Conservation (phyloP, 2,797 vertebrate genomes). For the Parotocinclus haroldoi region DNA sequence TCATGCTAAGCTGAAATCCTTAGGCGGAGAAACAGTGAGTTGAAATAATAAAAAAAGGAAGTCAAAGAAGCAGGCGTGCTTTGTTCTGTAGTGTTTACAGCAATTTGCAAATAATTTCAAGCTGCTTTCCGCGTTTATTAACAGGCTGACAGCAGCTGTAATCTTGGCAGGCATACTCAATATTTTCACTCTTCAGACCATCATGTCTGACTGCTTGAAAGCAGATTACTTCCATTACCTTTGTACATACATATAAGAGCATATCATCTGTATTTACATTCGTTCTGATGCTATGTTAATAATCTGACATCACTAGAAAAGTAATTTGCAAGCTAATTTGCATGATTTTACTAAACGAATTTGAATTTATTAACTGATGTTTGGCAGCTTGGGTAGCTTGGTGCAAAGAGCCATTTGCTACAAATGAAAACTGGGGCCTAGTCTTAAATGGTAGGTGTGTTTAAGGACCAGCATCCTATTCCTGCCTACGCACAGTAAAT, state of each 20-base stretch:
- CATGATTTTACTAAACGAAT: too few species aligned
- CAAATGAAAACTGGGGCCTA: too few species aligned
- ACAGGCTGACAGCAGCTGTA: slow-evolving; percentile 8
- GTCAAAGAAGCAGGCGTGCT: slow-evolving; percentile 17
- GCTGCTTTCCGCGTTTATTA: slow-evolving; percentile 20
- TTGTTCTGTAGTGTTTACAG: slow-evolving; percentile 30
- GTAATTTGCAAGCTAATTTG: too few species aligned
- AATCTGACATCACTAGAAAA: too few species aligned
- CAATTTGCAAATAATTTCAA: slow-evolving; percentile 38
- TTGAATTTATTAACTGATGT: too few species aligned
- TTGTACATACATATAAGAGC: not conserved
- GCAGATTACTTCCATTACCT: not conserved
- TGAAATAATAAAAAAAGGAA: slow-evolving; percentile 6
- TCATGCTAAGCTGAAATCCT: not conserved
- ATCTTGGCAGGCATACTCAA: slow-evolving; percentile 20
- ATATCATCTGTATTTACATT: too few species aligned
- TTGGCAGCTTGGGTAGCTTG: too few species aligned
- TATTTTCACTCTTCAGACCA: slow-evolving; percentile 12
- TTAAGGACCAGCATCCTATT: too few species aligned
- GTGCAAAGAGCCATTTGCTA: too few species aligned
- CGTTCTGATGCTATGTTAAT: too few species aligned
- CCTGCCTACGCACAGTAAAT: too few species aligned
- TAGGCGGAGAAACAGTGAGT: slow-evolving; percentile 13
- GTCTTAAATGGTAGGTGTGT: too few species aligned
- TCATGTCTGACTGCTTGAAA: slow-evolving; percentile 8